Percentiles rank a stretch among this genome's conserved stretches.
Evolutionary conservation across 1,140 invertebrate genomes (phyloP).

Genomic region (Thereuonema tuberculata): DNA sequence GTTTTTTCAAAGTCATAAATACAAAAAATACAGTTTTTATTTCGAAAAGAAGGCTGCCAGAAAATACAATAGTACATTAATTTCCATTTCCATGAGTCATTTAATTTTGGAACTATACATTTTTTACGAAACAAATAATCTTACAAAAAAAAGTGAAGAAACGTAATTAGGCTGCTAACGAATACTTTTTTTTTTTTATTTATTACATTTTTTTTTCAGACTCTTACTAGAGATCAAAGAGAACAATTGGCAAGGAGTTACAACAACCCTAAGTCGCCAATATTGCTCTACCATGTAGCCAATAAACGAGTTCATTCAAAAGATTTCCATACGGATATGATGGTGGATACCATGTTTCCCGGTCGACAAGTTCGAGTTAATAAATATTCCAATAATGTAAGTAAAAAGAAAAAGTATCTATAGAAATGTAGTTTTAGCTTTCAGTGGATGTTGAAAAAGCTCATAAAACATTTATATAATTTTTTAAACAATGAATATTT

Average conservation of each 20-base stretch:
- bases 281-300: slow-evolving; percentile 34
- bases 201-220: slow-evolving; percentile 17
- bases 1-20: too few species aligned
- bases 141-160: too few species aligned
- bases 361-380: slow-evolving; percentile 30
- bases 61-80: too few species aligned
- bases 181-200: too few species aligned
- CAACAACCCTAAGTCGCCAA: slow-evolving; percentile 26
- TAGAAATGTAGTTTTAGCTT: background rate
- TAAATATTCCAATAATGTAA: slow-evolving; percentile 37
- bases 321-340: slow-evolving; percentile 30
- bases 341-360: slow-evolving; percentile 26
- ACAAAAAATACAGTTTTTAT: too few species aligned
- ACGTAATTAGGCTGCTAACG: too few species aligned
- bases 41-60: too few species aligned
- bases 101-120: too few species aligned
- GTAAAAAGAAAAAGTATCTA: slow-evolving; percentile 4
- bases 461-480: background rate
- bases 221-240: slow-evolving; percentile 19
- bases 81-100: too few species aligned
- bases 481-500: slow-evolving; percentile 15
- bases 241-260: slow-evolving; percentile 22
- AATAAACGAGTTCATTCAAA: slow-evolving; percentile 29
- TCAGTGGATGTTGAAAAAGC: background rate
- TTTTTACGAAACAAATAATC: too few species aligned